phyloP scores from a whole-genome alignment of 2,797 vertebrate species.

The Tragelaphus oryx region DNA sequence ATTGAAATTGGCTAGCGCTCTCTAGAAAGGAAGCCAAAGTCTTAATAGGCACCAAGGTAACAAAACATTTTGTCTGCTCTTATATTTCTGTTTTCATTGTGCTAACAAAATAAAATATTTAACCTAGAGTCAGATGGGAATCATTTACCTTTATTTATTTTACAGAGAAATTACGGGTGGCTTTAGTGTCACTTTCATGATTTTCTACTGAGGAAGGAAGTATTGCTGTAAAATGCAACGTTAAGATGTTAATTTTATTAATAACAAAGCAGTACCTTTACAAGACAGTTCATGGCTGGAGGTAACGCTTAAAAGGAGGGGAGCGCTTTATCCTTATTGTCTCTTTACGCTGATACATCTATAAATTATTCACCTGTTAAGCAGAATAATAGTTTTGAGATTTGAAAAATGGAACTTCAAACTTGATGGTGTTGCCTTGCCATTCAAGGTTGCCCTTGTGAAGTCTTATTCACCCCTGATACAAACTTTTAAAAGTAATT shows the following conservation, averaged over 20 bases:
- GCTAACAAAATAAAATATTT: conserved; percentile 59
- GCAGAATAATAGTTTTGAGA: neutral
- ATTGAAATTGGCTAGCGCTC: conserved; percentile 44
- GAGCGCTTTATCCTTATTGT: neutral
- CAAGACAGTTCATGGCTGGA: neutral
- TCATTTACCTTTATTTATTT: conserved; percentile 55
- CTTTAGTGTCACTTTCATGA: conserved; percentile 41
- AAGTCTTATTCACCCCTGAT: neutral
- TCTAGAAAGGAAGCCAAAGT: conserved; percentile 45
- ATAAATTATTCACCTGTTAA: neutral
- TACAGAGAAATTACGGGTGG: conserved; percentile 37
- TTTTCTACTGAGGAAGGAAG: neutral
- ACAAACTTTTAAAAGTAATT: neutral
- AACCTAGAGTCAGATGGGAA: conserved; percentile 40
- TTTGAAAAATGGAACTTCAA: neutral
- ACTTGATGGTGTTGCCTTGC: neutral
- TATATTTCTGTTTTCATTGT: conserved; percentile 66
- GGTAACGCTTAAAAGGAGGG: neutral
- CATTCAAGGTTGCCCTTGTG: neutral
- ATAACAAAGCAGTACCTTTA: neutral
- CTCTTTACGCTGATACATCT: neutral
- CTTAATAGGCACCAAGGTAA: conserved; percentile 61
- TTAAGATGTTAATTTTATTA: conserved; percentile 32
- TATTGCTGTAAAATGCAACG: conserved; percentile 1
- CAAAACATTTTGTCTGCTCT: conserved; percentile 53